Percentiles rank a stretch among this genome's conserved stretches.
These are phyloP conservation scores for Melieria omissa DNA, from an alignment of 2,888 invertebrate genomes.

Conservation along the genomic window DNA sequence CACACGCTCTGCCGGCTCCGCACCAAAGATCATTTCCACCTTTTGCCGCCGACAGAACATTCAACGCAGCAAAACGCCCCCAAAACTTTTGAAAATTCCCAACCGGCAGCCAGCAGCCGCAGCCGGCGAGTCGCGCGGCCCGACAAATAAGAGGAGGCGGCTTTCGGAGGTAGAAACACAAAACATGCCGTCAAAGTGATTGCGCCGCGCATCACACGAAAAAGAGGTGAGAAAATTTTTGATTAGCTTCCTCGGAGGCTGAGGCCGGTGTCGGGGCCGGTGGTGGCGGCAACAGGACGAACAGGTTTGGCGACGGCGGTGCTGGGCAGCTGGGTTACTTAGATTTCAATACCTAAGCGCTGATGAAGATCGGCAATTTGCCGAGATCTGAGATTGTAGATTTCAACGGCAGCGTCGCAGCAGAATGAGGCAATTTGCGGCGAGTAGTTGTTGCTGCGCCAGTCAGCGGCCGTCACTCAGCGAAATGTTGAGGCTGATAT, in stretches of 20 bases:
- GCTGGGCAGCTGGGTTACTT: constrained; percentile 9
- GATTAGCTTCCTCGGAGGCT: constrained; percentile 65
- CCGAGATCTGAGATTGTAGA: constrained; percentile 54
- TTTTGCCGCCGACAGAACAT: constrained; percentile 62
- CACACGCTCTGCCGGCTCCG: constrained; percentile 48
- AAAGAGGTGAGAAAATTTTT: constrained; percentile 67
- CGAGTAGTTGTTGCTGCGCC: not conserved
- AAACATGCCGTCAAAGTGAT: constrained; percentile 40
- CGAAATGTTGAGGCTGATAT: constrained; percentile 56
- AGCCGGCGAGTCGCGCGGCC: not conserved
- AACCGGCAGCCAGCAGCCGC: constrained; percentile 4
- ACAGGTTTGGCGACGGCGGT: constrained; percentile 9
- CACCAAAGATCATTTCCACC: constrained; percentile 57
- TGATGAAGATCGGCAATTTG: constrained; percentile 61
- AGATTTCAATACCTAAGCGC: constrained; percentile 40
- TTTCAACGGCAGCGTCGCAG: constrained; percentile 6
- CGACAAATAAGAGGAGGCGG: constrained; percentile 29
- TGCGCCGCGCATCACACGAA: constrained; percentile 55
- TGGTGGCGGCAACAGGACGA: constrained; percentile 1
- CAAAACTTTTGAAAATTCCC: constrained; percentile 41
- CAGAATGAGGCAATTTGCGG: constrained; percentile 28
- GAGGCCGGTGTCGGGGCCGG: constrained; percentile 35
- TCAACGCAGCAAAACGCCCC: constrained; percentile 62
- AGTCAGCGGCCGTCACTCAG: not conserved
- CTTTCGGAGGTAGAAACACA: constrained; percentile 27